phyloP scores from a whole-genome alignment of 2,113 vertebrate species.

The Aptenodytes patagonicus region DNA sequence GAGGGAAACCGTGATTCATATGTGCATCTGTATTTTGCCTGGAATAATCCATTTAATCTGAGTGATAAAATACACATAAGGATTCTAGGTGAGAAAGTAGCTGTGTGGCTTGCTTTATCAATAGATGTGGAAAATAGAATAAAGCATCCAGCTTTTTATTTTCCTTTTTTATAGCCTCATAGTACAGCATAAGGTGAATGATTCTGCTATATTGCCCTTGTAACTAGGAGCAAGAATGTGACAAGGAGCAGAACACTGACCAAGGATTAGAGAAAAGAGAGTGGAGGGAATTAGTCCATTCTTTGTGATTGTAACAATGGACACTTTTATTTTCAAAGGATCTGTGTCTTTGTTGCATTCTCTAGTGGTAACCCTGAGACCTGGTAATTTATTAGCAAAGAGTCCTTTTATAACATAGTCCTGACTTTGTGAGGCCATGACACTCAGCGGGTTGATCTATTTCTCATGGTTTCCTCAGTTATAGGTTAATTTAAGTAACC shows the following conservation, averaged over 20 bases:
- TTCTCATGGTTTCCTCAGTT: not conserved
- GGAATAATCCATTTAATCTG: not conserved
- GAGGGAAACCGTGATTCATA: not conserved
- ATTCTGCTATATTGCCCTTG: not conserved
- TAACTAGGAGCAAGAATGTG: not conserved
- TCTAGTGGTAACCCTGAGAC: not conserved
- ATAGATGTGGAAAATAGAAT: not conserved
- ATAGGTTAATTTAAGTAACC: not conserved
- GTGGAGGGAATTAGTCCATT: not conserved
- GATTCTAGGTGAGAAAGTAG: not conserved
- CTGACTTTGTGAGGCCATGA: not conserved
- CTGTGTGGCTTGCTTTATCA: not conserved
- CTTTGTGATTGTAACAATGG: not conserved
- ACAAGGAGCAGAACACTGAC: not conserved
- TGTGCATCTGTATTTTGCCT: not conserved
- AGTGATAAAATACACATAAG: not conserved
- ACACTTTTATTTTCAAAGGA: not conserved
- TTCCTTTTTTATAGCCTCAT: not conserved
- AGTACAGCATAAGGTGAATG: not conserved
- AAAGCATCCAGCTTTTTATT: not conserved
- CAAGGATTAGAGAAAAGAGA: not conserved
- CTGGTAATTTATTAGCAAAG: not conserved
- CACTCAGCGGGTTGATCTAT: not conserved
- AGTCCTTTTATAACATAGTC: not conserved
- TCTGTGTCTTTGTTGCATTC: not conserved